phyloP scores from a whole-genome alignment of 1,140 invertebrate species.

The Drosophila arizonae region DNA sequence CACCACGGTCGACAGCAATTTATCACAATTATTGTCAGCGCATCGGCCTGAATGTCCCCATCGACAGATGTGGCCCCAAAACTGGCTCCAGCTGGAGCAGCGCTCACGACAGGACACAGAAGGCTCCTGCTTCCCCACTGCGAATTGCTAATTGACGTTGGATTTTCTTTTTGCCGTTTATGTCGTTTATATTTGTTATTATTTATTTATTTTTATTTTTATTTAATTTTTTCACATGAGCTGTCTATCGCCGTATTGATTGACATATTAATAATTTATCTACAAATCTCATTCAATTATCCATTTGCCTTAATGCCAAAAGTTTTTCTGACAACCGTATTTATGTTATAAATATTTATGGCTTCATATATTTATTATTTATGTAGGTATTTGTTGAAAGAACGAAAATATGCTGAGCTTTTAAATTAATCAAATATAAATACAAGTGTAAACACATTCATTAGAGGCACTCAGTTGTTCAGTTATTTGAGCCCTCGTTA shows the following conservation, averaged over 20 bases:
- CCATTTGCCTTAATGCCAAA: too few relatives aligned
- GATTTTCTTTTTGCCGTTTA: not conserved
- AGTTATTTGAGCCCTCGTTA: too few relatives aligned
- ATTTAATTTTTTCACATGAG: not conserved
- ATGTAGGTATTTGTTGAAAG: not conserved
- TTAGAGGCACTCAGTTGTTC: too few relatives aligned
- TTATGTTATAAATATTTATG: too few relatives aligned
- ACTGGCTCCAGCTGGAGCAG: not conserved
- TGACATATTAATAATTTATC: constrained; percentile 4
- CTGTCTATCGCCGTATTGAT: not conserved
- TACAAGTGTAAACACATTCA: too few relatives aligned
- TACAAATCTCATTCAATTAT: not conserved
- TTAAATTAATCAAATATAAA: too few relatives aligned
- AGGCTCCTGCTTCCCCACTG: not conserved
- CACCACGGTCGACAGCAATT: constrained; percentile 40
- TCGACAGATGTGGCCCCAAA: constrained; percentile 18
- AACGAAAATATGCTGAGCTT: too few relatives aligned
- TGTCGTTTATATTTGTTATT: not conserved
- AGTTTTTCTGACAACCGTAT: not conserved
- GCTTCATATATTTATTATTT: too few relatives aligned
- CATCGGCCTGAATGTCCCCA: constrained; percentile 8
- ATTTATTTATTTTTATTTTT: not conserved
- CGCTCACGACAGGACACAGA: not conserved
- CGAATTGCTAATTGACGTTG: constrained; percentile 9
- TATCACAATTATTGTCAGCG: constrained; percentile 71